Base-by-base conservation (phyloP, 2,888 invertebrate genomes). In the Scaptomyza reducta region DNA sequence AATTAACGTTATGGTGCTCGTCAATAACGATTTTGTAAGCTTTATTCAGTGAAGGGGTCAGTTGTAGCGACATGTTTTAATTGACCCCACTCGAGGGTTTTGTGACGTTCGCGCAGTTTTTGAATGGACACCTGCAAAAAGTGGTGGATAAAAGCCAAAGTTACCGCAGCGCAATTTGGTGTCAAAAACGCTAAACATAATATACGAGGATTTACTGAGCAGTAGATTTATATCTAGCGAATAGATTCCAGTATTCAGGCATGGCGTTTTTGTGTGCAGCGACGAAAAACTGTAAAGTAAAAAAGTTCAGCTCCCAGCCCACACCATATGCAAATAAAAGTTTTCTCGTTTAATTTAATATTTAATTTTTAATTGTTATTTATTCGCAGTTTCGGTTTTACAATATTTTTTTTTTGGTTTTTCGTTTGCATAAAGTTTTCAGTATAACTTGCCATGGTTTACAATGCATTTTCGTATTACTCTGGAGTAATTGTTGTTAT, bases 351-450 rank as follows among this genome's bases (percentile, higher is more conserved):
- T 46, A 62, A 85, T 87, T 82, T 81, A 87, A 87, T 87, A 81
- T 87, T 81, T 81, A 85, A 87, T 87, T 82, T 82, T 78, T 81
- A 81, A 81, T 84, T 81, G 68, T 87, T 87, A 73, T 81, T 87
- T 81, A 87, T 82, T 82, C 88, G 87, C 86, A 77, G 70, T 68
- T 84, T 77, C 75, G 71, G 64, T 85, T 69, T 87, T 79, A 82
- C 82, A 83, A 87, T 87, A 87, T 74, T 65, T 60, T 76, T 65
- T 3, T 41, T 16, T 40, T 18, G 6, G n/a, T 38, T 40, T 51
- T 70, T 75, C 31, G 67, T 78, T 60, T 85, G 81, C 82, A 82
- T 84, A 70, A 75, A 81, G 84, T 78, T 87, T 73, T 45, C 45
- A 46, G 70, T 60, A 75, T 76, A 66, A 67, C 58, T 62, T 62